Base-by-base conservation (phyloP, 2,797 vertebrate genomes). In the Trachurus trachurus region DNA sequence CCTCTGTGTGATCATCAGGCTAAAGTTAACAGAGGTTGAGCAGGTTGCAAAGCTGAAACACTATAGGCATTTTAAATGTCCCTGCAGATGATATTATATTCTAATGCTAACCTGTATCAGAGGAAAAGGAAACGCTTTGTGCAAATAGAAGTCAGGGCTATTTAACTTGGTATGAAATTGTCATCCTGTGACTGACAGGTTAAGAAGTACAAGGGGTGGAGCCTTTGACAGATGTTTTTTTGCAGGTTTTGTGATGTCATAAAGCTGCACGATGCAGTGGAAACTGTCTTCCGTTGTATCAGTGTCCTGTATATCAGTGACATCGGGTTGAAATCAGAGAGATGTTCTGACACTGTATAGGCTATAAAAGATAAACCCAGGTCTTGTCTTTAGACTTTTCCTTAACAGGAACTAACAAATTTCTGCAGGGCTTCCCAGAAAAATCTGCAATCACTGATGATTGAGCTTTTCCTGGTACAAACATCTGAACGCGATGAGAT, bases 281-380 rank as follows among this genome's bases (percentile, higher is more conserved):
- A 86, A 86, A 90, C 68, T 76, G 66, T 50, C 17, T 73, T 71
- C 66, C 53, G 31, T 73, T 84, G 13, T 68, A 53, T 50, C 42
- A 60, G 54, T 65, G 31, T 31, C 31, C 31, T 31, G 56, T 74
- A 52, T 70, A 60, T 68, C 19, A 31, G 13, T 50, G 61, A 74
- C 68, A 66, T 65, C 63, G 42, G 68, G n/a, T 37, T 69, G 61
- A 75, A 78, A 34, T 54, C n/a, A 40, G 52, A 40, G 52, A 66
- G 50, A 66, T 37, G 4, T 59, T 34, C 31, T 34, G 31, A 34
- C 6, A 34, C 31, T 31, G n/a, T n/a, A 31, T 31, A 31, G 31
- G n/a, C n/a, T n/a, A 31, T 31, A 5, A 2, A 31, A 31, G 31
- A 31, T 31, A 31, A 31, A 34, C 6, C 31, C 31, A 34, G 34